These are phyloP conservation scores for Alethe castanea DNA, from an alignment of 2,113 vertebrate species.

Conservation along the genomic window DNA sequence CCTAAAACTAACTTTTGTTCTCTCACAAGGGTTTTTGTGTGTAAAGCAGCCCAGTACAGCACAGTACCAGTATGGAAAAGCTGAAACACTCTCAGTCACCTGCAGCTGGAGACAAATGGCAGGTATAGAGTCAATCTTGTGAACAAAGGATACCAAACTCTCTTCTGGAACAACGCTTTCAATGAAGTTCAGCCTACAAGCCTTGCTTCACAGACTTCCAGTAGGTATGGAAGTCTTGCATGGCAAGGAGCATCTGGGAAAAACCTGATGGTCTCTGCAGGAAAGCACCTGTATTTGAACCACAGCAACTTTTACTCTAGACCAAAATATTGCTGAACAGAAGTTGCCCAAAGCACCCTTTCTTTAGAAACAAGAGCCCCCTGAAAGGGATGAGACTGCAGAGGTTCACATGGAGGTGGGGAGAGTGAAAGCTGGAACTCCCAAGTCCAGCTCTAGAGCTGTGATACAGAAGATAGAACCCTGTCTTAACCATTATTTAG, in stretches of 20 bases:
- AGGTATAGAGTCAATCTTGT: background rate
- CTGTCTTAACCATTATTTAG: background rate
- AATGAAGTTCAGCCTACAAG: background rate
- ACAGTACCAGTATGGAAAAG: background rate
- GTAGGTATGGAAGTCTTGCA: background rate
- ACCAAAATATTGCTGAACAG: background rate
- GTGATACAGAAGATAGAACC: background rate
- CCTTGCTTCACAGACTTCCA: background rate
- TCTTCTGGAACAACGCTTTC: background rate
- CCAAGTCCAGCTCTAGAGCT: background rate
- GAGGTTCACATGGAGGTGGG: background rate
- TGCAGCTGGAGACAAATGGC: background rate
- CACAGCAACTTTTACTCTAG: background rate
- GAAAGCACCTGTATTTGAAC: background rate
- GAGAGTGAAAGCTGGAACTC: background rate
- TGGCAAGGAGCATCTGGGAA: background rate
- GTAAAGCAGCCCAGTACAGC: background rate
- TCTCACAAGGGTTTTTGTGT: background rate
- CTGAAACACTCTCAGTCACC: background rate
- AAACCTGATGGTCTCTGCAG: background rate
- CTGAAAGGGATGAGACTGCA: fast-evolving
- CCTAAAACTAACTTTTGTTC: background rate
- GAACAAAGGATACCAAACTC: background rate
- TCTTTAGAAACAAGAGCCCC: background rate
- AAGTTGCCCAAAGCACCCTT: background rate